Conservation (phyloP, 2,888 invertebrate species). For the Caenorhabditis japonica region DNA sequence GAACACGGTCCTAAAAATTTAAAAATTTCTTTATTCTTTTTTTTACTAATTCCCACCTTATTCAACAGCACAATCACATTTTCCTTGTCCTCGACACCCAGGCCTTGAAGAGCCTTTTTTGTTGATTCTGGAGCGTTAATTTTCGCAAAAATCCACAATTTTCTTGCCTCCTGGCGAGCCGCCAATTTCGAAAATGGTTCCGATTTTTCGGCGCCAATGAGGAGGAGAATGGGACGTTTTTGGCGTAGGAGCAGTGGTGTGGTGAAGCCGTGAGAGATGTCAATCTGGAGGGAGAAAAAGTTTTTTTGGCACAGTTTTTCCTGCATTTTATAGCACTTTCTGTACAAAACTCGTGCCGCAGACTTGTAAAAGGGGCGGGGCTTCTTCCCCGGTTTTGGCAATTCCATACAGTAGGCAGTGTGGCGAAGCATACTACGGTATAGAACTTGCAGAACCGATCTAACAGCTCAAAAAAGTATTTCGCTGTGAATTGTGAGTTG, state of each 20-base stretch:
- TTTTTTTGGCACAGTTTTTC: no score
- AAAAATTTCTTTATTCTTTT: constrained; percentile 41
- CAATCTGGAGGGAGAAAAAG: constrained; percentile 55
- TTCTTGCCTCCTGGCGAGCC: constrained; percentile 50
- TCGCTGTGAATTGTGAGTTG: no score
- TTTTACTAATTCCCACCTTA: constrained; percentile 12
- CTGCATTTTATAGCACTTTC: no score
- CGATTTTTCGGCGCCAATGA: constrained; percentile 27
- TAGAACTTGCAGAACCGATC: no score
- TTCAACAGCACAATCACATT: constrained; percentile 20
- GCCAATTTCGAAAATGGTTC: constrained; percentile 56
- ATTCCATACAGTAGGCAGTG: no score
- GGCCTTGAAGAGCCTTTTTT: constrained; percentile 13
- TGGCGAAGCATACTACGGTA: no score
- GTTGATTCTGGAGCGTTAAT: constrained; percentile 21
- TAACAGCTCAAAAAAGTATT: no score
- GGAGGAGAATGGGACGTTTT: constrained; percentile 55
- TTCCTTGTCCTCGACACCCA: constrained; percentile 29
- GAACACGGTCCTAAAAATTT: constrained; percentile 34
- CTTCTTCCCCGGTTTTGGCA: no score
- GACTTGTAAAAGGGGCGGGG: no score
- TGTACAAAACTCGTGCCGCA: no score
- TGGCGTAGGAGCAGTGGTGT: constrained; percentile 67
- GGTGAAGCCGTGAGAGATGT: constrained; percentile 70
- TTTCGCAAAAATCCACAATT: constrained; percentile 51